A percentile compares a stretch with the other conserved stretches of the same genome.
phyloP scores from a whole-genome alignment of 2,113 vertebrate genomes.

The Ia io region DNA sequence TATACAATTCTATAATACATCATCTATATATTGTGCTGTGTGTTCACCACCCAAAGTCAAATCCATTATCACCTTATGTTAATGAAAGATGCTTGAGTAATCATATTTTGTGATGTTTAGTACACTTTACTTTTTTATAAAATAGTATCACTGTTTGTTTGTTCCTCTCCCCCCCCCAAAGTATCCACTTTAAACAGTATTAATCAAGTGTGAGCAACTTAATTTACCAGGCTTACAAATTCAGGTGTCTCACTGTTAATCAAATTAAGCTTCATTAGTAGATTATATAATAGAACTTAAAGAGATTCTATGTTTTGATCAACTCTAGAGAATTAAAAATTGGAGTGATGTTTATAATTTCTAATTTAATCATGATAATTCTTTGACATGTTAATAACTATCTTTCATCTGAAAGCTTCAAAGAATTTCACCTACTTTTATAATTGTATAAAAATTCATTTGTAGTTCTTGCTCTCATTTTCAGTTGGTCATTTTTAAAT shows the following conservation, averaged over 20 bases:
- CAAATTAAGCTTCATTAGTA: slow-evolving; percentile 17
- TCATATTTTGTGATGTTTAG: slow-evolving; percentile 33
- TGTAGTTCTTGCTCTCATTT: background rate
- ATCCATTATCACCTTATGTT: background rate
- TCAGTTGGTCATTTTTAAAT: background rate
- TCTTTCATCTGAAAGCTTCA: slow-evolving; percentile 47
- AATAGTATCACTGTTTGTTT: background rate
- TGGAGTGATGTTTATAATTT: background rate
- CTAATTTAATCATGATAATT: slow-evolving; percentile 13
- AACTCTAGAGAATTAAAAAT: slow-evolving; percentile 26
- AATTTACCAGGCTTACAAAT: background rate
- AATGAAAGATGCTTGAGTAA: slow-evolving; percentile 18
- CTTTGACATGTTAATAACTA: slow-evolving; percentile 33
- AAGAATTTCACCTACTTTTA: background rate
- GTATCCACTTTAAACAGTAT: background rate
- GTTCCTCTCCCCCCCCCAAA: background rate
- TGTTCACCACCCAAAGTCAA: background rate
- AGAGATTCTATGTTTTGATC: slow-evolving; percentile 9
- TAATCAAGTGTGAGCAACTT: background rate
- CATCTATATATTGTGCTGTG: background rate
- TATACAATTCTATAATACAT: background rate
- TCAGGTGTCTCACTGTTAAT: slow-evolving; percentile 27
- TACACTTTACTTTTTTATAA: slow-evolving; percentile 17
- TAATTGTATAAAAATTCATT: background rate
- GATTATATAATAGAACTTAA: slow-evolving; percentile 11